A percentile compares a stretch with the other conserved stretches of the same genome.
phyloP scores from a whole-genome alignment of 2,888 invertebrate genomes.

The Melipona bicolor region DNA sequence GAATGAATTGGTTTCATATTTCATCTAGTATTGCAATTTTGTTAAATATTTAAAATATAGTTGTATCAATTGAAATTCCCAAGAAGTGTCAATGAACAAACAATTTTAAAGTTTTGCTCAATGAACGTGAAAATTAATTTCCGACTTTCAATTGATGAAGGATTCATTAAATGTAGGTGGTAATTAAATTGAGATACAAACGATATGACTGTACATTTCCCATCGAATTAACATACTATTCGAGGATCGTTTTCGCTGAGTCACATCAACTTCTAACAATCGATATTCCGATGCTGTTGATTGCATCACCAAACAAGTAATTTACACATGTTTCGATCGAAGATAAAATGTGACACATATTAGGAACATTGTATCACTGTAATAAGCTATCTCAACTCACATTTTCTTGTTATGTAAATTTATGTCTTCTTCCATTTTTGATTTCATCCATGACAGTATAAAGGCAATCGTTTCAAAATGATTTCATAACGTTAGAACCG shows the following conservation, averaged over 20 bases:
- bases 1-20: too few species aligned
- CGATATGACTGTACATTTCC: neutral
- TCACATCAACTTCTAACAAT: neutral
- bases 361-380: neutral
- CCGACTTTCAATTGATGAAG: neutral
- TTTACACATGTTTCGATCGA: neutral
- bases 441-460: too few species aligned
- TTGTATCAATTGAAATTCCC: too few species aligned
- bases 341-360: neutral
- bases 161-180: neutral
- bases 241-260: neutral
- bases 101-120: neutral
- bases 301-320: neutral
- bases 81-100: neutral
- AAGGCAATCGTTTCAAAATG: too few species aligned
- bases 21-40: too few species aligned
- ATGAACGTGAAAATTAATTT: neutral
- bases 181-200: neutral
- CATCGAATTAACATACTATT: neutral
- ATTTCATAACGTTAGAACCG: too few species aligned
- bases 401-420: too few species aligned
- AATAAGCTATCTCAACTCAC: neutral
- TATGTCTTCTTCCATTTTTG: neutral
- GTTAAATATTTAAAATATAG: too few species aligned
- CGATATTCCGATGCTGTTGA: neutral